phyloP scores from a whole-genome alignment of 2,113 vertebrate genomes.

The Phodopus roborovskii region DNA sequence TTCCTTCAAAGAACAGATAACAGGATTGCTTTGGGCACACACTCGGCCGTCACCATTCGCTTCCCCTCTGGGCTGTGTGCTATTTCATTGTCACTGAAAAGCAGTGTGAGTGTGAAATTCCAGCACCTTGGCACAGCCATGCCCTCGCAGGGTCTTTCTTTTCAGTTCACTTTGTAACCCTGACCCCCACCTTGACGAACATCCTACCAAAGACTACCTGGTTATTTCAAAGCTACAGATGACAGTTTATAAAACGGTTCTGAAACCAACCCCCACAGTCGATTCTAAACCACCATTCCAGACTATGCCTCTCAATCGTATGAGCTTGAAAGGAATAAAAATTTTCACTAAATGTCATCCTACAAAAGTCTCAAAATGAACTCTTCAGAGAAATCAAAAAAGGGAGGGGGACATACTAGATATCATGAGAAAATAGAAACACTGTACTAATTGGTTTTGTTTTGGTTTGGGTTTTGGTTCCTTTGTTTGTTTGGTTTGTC shows the following conservation, averaged over 20 bases:
- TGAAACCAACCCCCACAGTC: not conserved
- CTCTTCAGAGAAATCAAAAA: not conserved
- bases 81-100: constrained; percentile 19
- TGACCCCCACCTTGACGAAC: not conserved
- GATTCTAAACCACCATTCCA: not conserved
- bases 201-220: not conserved
- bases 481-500: not conserved
- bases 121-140: not conserved
- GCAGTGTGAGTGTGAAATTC: fast-evolving
- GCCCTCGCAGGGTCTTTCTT: not conserved
- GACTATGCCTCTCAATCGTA: not conserved
- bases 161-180: not conserved
- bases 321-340: not conserved
- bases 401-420: not conserved
- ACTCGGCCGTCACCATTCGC: constrained; percentile 51
- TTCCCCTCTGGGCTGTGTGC: constrained; percentile 7
- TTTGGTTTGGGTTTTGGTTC: not conserved
- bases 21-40: constrained; percentile 61
- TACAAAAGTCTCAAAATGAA: constrained; percentile 35
- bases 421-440: constrained; percentile 20
- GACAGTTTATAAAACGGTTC: constrained; percentile 32
- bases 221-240: constrained; percentile 39
- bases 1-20: constrained; percentile 74
- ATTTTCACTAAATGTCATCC: constrained; percentile 13
- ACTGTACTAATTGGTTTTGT: not conserved